Conservation (phyloP, 1,140 invertebrate genomes). For the Philaenus spumarius region DNA sequence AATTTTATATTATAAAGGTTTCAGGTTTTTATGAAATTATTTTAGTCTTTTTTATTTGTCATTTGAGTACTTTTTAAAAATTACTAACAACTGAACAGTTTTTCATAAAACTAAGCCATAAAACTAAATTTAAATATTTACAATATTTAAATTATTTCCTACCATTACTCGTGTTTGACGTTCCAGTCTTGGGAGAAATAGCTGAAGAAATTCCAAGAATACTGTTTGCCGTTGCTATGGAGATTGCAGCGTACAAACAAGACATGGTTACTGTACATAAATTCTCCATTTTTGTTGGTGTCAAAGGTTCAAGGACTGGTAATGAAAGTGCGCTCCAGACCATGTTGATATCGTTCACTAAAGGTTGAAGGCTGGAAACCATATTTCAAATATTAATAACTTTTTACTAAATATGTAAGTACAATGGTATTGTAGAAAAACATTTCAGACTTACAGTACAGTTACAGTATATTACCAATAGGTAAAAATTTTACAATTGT, state of each 20-base stretch:
- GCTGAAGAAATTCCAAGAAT: conserved; percentile 56
- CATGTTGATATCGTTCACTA: conserved; percentile 76
- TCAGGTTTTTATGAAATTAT: too few species aligned
- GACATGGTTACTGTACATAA: conserved; percentile 68
- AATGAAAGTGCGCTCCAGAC: conserved; percentile 74
- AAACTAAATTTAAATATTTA: too few species aligned
- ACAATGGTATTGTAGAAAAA: background rate
- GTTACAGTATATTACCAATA: too few species aligned
- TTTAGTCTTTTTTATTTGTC: too few species aligned
- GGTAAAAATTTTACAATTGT: too few species aligned
- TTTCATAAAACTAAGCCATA: too few species aligned
- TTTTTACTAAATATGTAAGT: background rate
- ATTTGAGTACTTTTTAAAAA: too few species aligned
- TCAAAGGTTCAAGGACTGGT: conserved; percentile 81
- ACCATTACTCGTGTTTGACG: conserved; percentile 12
- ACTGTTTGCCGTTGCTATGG: conserved; percentile 58
- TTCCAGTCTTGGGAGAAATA: conserved; percentile 45
- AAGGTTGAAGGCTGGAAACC: conserved; percentile 55
- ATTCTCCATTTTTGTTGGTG: conserved; percentile 68
- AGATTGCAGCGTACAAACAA: conserved; percentile 70
- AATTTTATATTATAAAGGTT: too few species aligned
- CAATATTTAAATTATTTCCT: too few species aligned
- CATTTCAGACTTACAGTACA: too few species aligned
- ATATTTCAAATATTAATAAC: conserved; percentile 15
- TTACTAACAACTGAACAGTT: too few species aligned